Conservation (phyloP, 2,113 vertebrate species). For the Oryzias woworae region DNA sequence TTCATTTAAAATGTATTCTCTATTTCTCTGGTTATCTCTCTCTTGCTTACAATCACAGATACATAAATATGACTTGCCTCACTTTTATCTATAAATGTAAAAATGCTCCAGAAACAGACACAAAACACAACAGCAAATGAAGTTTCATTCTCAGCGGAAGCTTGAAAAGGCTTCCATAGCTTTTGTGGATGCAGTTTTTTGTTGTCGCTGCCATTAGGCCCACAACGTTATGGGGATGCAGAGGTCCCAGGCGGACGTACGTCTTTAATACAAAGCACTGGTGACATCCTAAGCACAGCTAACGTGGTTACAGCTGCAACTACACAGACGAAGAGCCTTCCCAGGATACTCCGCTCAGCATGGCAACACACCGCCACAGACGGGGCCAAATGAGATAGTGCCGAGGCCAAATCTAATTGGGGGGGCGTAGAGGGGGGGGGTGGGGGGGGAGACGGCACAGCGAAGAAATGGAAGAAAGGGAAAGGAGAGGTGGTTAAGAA, state of each 20-base stretch:
- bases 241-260: slow-evolving; percentile 37
- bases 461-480: slow-evolving; percentile 18
- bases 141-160: not conserved
- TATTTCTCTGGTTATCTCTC: not conserved
- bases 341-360: slow-evolving; percentile 41
- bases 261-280: slow-evolving; percentile 58
- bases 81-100: not conserved
- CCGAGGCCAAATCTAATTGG: slow-evolving; percentile 67
- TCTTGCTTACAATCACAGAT: not conserved
- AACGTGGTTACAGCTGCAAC: slow-evolving; percentile 64
- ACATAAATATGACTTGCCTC: not conserved
- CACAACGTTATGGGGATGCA: slow-evolving; percentile 33
- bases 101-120: slow-evolving; percentile 13
- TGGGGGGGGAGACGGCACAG: slow-evolving; percentile 23
- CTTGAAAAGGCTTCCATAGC: not conserved
- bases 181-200: slow-evolving; percentile 18
- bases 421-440: slow-evolving; percentile 23
- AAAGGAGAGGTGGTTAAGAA: slow-evolving; percentile 14
- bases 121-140: not conserved
- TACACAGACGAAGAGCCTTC: slow-evolving; percentile 48
- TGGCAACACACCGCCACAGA: slow-evolving; percentile 31
- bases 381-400: slow-evolving; percentile 66
- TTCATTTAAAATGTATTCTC: not conserved
- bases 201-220: slow-evolving; percentile 42
- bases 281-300: slow-evolving; percentile 63